phyloP scores from a whole-genome alignment of 2,797 vertebrate species.

The Molossus molossus region DNA sequence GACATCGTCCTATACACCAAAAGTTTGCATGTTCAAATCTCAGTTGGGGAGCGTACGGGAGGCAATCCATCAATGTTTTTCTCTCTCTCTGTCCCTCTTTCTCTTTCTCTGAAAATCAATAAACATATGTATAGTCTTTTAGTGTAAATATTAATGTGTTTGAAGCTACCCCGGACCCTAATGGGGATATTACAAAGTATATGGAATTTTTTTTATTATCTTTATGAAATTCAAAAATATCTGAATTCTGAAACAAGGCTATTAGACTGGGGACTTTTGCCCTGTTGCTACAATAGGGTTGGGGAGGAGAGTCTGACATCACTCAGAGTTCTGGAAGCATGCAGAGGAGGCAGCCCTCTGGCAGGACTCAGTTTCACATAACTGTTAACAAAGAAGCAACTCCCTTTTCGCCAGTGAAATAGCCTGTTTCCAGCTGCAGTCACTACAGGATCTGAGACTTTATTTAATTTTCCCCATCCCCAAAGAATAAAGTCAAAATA shows the following conservation, averaged over 20 bases:
- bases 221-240: conserved; percentile 61
- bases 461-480: background rate
- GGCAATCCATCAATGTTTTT: background rate
- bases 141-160: conserved; percentile 43
- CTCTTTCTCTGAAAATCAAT: background rate
- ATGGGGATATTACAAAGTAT: background rate
- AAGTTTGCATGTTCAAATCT: background rate
- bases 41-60: background rate
- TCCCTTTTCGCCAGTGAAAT: conserved; percentile 3
- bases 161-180: background rate
- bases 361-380: background rate
- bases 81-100: background rate
- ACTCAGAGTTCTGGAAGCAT: background rate
- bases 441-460: background rate
- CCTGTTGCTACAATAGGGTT: background rate
- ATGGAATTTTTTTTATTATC: conserved; percentile 3
- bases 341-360: background rate
- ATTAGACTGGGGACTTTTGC: background rate
- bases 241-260: conserved; percentile 29
- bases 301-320: background rate
- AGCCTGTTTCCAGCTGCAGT: background rate
- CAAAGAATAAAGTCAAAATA: conserved; percentile 21
- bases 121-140: conserved; percentile 7
- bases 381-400: background rate
- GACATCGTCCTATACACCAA: background rate